These are phyloP conservation scores for Iguana delicatissima DNA, from an alignment of 2,797 vertebrate species.

Conservation along the genomic window DNA sequence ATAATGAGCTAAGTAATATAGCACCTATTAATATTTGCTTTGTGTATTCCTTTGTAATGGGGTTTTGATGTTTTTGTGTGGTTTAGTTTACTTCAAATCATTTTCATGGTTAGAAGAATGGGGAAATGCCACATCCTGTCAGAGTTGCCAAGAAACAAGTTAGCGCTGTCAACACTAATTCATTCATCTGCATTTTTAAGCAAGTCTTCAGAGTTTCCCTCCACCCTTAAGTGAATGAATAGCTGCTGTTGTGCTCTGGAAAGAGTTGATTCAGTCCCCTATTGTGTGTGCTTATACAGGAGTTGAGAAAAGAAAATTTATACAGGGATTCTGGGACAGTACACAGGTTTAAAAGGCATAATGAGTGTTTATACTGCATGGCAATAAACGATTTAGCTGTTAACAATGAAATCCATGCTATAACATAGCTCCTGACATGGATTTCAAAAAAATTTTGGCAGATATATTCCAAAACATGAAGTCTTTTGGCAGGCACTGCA, in stretches of 20 bases:
- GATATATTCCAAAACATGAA: neutral
- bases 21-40: neutral
- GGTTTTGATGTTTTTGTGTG: conserved; percentile 19
- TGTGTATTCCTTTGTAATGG: conserved; percentile 22
- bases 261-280: conserved; percentile 1
- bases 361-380: conserved; percentile 2
- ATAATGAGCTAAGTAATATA: conserved; percentile 20
- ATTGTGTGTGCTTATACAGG: conserved; percentile 11
- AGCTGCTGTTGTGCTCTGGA: conserved; percentile 37
- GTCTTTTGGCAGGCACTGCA: neutral
- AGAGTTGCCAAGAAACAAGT: conserved; percentile 35
- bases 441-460: neutral
- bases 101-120: conserved; percentile 28
- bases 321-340: neutral
- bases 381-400: neutral
- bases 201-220: conserved; percentile 12
- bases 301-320: neutral
- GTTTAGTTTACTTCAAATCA: conserved; percentile 34
- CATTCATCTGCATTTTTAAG: conserved; percentile 53
- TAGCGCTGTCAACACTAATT: conserved; percentile 30
- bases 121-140: conserved; percentile 25
- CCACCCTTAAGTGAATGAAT: conserved; percentile 24
- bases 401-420: neutral
- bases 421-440: neutral
- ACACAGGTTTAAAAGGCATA: neutral